Percentiles rank a stretch among this genome's conserved stretches.
Evolutionary conservation across 2,113 vertebrate genomes (phyloP).

Genomic region (Oreochromis spilurus): DNA sequence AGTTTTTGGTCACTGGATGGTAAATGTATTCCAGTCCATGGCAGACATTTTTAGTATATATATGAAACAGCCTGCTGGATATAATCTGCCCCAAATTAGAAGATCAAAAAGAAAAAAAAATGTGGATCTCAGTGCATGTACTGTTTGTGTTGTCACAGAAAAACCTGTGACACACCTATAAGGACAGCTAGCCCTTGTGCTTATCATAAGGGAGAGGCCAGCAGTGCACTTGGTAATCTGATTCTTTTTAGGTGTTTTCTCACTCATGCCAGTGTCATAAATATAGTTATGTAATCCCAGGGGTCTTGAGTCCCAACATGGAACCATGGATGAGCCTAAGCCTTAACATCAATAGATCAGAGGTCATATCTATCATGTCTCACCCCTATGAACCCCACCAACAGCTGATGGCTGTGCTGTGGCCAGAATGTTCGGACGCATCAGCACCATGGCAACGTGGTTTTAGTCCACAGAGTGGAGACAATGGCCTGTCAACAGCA

Average conservation of each 20-base stretch:
- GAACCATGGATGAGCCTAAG: neutral
- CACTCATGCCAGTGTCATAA: neutral
- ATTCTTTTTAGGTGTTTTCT: slow-evolving; percentile 20
- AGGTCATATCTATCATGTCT: neutral
- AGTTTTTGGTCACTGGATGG: neutral
- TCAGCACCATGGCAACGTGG: slow-evolving; percentile 30
- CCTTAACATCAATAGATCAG: neutral
- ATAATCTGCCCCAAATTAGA: neutral
- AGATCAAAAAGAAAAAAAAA: neutral
- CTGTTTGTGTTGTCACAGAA: neutral
- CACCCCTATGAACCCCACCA: slow-evolving; percentile 1
- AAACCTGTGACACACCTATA: neutral
- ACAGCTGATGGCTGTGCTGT: slow-evolving; percentile 35
- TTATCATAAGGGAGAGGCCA: neutral
- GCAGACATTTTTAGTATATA: neutral
- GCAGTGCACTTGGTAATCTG: neutral
- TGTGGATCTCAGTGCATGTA: neutral
- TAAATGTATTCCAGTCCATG: neutral
- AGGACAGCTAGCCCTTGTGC: neutral
- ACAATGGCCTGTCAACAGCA: slow-evolving; percentile 41
- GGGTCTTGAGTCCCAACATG: neutral
- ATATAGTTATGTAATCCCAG: slow-evolving; percentile 16
- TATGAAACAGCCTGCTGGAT: neutral
- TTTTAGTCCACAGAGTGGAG: slow-evolving; percentile 38
- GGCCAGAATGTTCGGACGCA: slow-evolving; percentile 55